phyloP scores from a whole-genome alignment of 2,797 vertebrate genomes.

The Scyliorhinus canicula region DNA sequence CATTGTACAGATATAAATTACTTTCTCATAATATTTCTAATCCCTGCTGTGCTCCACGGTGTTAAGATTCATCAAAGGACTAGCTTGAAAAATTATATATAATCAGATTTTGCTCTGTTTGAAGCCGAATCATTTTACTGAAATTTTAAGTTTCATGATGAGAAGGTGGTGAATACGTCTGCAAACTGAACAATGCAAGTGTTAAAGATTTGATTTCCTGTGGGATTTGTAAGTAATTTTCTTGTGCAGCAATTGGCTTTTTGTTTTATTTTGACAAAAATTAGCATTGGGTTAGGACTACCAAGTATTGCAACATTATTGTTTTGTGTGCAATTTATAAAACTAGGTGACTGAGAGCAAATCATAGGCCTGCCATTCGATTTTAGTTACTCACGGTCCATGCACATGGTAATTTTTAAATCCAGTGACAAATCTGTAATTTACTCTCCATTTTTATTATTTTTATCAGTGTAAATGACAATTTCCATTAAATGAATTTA shows the following conservation, averaged over 20 bases:
- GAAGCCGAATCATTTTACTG: background rate
- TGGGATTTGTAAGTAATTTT: background rate
- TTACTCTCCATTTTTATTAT: background rate
- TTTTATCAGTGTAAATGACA: background rate
- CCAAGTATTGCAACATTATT: background rate
- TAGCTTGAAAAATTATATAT: background rate
- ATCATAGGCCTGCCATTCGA: background rate
- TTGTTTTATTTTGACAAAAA: background rate
- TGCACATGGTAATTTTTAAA: background rate
- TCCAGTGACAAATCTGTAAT: background rate
- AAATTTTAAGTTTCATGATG: background rate
- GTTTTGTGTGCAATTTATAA: background rate
- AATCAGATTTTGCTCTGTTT: background rate
- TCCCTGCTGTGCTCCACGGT: background rate
- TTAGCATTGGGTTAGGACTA: background rate
- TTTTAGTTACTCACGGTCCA: background rate
- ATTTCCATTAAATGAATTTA: constrained; percentile 12
- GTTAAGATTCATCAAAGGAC: background rate
- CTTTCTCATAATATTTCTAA: background rate
- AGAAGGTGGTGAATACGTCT: background rate
- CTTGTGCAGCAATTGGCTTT: background rate
- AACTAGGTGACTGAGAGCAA: background rate
- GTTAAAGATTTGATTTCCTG: background rate
- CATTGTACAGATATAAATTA: background rate
- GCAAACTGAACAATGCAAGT: background rate